phyloP scores from a whole-genome alignment of 2,113 vertebrate genomes.

The Serinus canaria region DNA sequence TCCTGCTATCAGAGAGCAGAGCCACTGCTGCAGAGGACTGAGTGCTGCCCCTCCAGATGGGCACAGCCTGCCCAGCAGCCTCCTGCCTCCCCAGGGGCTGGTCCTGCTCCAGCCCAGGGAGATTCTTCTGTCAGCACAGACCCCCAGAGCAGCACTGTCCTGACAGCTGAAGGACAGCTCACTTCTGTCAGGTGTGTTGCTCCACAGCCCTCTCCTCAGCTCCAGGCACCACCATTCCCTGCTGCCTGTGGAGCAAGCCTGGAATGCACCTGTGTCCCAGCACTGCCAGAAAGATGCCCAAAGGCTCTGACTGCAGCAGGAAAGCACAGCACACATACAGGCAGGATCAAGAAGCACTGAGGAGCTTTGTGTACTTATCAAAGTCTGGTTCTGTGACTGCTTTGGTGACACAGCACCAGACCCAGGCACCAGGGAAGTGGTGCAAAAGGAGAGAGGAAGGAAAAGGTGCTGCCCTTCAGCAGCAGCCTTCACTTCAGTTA shows the following conservation, averaged over 20 bases:
- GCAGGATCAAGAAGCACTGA: not conserved
- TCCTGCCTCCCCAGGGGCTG: not conserved
- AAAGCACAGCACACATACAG: not conserved
- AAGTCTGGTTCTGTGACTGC: not conserved
- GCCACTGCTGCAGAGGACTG: not conserved
- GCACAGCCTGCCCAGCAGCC: not conserved
- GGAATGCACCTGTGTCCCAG: not conserved
- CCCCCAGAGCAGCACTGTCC: not conserved
- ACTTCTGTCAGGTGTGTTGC: not conserved
- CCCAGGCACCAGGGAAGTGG: not conserved
- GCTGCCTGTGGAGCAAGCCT: not conserved
- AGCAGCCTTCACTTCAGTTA: not conserved
- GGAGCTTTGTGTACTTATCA: not conserved
- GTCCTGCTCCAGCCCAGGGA: not conserved
- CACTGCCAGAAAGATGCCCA: not conserved
- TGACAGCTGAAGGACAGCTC: not conserved
- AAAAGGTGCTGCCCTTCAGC: not conserved
- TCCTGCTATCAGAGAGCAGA: not conserved
- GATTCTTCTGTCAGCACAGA: not conserved
- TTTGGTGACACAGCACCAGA: not conserved
- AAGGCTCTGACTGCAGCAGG: not conserved
- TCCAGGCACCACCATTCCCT: not conserved
- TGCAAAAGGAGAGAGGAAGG: not conserved
- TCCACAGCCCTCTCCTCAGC: not conserved
- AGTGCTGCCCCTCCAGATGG: not conserved